A percentile compares a stretch with the other conserved stretches of the same genome.
Conservation (phyloP, 2,797 vertebrate genomes). For the Steatocranus sp. region DNA sequence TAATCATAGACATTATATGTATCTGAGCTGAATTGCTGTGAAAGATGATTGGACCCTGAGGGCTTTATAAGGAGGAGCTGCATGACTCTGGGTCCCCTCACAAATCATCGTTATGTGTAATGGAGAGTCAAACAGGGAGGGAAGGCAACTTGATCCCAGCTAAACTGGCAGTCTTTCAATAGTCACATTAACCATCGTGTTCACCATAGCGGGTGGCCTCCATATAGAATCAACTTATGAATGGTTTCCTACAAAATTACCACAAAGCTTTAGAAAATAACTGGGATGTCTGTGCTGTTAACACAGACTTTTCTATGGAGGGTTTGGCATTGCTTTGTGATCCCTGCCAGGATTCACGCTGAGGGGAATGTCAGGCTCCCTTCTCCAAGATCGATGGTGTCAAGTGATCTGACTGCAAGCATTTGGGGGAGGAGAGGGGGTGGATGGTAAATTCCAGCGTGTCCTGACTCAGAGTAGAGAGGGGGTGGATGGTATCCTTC, state of each 20-base stretch:
- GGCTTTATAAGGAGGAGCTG: constrained; percentile 36
- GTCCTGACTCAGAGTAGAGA: constrained; percentile 6
- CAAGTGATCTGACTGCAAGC: constrained; percentile 61
- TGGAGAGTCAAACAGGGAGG: constrained; percentile 42
- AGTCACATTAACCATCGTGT: neutral
- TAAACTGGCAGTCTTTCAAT: constrained; percentile 2
- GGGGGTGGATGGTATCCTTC: neutral
- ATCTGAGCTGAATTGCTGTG: constrained; percentile 10
- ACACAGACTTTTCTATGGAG: constrained; percentile 33
- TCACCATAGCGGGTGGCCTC: neutral
- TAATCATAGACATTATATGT: constrained; percentile 4
- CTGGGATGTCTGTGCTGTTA: constrained; percentile 56
- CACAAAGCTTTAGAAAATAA: constrained; percentile 41
- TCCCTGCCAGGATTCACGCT: constrained; percentile 26
- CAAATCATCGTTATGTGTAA: constrained; percentile 42
- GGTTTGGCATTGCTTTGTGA: constrained; percentile 32
- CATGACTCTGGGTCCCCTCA: constrained; percentile 23
- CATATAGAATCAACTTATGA: constrained; percentile 14
- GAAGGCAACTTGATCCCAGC: constrained; percentile 50
- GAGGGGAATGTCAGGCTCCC: constrained; percentile 38
- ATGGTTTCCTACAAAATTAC: constrained; percentile 40
- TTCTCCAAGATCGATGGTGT: constrained; percentile 61
- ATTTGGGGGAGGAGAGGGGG: constrained; percentile 8
- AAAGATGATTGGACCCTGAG: constrained; percentile 17
- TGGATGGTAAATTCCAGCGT: constrained; percentile 52